These are phyloP conservation scores for Ambastaia sidthimunki DNA, from an alignment of 2,797 vertebrate genomes.

Conservation along the genomic window DNA sequence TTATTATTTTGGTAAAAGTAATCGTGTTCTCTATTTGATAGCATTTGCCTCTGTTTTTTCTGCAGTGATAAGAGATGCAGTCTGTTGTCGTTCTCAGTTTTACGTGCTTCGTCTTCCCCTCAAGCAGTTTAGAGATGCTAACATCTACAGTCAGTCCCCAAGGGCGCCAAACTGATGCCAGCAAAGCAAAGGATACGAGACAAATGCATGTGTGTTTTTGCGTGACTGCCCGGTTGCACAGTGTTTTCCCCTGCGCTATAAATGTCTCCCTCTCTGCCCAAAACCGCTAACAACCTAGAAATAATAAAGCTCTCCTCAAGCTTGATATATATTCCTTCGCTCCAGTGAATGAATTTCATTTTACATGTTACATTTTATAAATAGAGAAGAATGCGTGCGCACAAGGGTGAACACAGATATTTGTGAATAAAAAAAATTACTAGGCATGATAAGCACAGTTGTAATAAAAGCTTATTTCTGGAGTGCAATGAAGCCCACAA, in stretches of 20 bases:
- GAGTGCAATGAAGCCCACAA: slow-evolving; percentile 54
- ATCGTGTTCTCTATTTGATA: neutral
- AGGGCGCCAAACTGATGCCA: slow-evolving; percentile 40
- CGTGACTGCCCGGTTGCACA: slow-evolving; percentile 66
- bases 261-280: slow-evolving; percentile 65
- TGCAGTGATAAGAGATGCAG: neutral
- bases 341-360: slow-evolving; percentile 67
- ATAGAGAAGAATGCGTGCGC: slow-evolving; percentile 73
- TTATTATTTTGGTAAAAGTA: neutral
- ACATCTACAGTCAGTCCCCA: slow-evolving; percentile 42
- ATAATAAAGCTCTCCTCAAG: slow-evolving; percentile 67
- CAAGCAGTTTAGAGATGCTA: slow-evolving; percentile 36
- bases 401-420: slow-evolving; percentile 59
- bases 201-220: slow-evolving; percentile 42
- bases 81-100: slow-evolving; percentile 26
- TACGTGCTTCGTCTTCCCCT: slow-evolving; percentile 25
- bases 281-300: slow-evolving; percentile 69
- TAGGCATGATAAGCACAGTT: slow-evolving; percentile 64
- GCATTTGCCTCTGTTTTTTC: neutral
- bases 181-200: slow-evolving; percentile 56
- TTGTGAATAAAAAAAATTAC: slow-evolving; percentile 63
- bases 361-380: slow-evolving; percentile 66
- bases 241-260: slow-evolving; percentile 68
- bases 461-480: slow-evolving; percentile 66
- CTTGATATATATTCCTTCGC: slow-evolving; percentile 72